Evolutionary conservation across 2,113 vertebrate genomes (phyloP).

Genomic region (Cochlearius cochlearius): DNA sequence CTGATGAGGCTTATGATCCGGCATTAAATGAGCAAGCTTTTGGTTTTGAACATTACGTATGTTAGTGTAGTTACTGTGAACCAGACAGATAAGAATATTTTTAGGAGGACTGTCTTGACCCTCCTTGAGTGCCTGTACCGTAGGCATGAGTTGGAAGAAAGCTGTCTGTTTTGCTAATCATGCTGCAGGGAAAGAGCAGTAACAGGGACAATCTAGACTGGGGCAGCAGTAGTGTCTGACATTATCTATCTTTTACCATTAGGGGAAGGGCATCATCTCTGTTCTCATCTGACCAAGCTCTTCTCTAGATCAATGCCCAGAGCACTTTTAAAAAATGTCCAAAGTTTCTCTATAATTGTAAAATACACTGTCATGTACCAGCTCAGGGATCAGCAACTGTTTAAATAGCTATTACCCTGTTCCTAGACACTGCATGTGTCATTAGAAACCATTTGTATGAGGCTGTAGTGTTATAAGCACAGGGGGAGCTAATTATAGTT

Average conservation of each 20-base stretch:
- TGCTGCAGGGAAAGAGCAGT: background rate
- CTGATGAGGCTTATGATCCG: background rate
- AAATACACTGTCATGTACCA: background rate
- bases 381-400: constrained; percentile 16
- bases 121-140: background rate
- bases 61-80: background rate
- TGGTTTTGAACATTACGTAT: background rate
- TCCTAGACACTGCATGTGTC: constrained; percentile 36
- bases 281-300: background rate
- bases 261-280: background rate
- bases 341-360: background rate
- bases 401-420: constrained; percentile 42
- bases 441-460: constrained; percentile 57
- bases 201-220: background rate
- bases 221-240: background rate
- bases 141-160: background rate
- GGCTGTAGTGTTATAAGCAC: constrained; percentile 24
- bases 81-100: background rate
- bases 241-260: constrained; percentile 1
- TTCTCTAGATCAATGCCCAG: constrained; percentile 18
- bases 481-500: constrained; percentile 59
- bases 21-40: background rate
- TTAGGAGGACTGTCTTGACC: background rate
- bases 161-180: background rate
- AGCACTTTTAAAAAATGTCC: background rate